Conservation (phyloP, 30 jellyfish, hydroid and myxozoan genomes). For the Aurelia sp. region DNA sequence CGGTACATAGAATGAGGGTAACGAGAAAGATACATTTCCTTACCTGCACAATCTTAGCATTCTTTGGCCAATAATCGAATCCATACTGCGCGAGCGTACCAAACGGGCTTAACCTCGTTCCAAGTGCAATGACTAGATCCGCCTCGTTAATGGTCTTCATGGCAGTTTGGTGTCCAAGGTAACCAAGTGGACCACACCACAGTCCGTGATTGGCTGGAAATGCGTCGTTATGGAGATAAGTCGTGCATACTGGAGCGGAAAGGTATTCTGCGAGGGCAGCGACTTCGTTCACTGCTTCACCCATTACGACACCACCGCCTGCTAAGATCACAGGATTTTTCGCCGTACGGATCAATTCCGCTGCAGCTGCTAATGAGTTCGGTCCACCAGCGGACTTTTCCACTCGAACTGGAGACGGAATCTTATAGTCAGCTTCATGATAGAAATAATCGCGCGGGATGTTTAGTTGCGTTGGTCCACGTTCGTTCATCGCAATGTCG, state of each 20-base stretch:
- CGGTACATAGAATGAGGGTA: too few relatives aligned
- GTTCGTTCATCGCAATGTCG: constrained; percentile 87
- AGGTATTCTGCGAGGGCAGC: constrained; percentile 67
- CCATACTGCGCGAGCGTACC: constrained; percentile 85
- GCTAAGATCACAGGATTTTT: constrained; percentile 82
- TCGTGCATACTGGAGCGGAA: constrained; percentile 85
- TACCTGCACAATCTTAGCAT: constrained; percentile 83
- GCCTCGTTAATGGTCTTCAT: constrained; percentile 84
- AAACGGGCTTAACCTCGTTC: constrained; percentile 87
- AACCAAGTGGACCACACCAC: constrained; percentile 92
- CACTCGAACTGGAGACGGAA: constrained; percentile 74
- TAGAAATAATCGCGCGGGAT: constrained; percentile 90
- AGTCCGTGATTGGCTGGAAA: constrained; percentile 82
- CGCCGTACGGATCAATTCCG: constrained; percentile 73
- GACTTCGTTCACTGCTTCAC: constrained; percentile 65
- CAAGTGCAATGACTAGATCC: constrained; percentile 82
- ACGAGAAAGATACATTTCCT: background rate
- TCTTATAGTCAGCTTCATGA: constrained; percentile 71
- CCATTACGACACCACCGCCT: constrained; percentile 92
- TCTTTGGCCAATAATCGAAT: constrained; percentile 87
- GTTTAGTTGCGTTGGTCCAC: constrained; percentile 92
- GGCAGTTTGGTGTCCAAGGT: constrained; percentile 84
- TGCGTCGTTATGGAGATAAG: constrained; percentile 86
- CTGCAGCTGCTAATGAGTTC: constrained; percentile 64
- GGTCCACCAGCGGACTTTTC: constrained; percentile 90